Evolutionary conservation across 2,888 invertebrate species (phyloP), one percentile per base, ranked within the genome.

Genomic region (Zaprionus obscuricornis): DNA sequence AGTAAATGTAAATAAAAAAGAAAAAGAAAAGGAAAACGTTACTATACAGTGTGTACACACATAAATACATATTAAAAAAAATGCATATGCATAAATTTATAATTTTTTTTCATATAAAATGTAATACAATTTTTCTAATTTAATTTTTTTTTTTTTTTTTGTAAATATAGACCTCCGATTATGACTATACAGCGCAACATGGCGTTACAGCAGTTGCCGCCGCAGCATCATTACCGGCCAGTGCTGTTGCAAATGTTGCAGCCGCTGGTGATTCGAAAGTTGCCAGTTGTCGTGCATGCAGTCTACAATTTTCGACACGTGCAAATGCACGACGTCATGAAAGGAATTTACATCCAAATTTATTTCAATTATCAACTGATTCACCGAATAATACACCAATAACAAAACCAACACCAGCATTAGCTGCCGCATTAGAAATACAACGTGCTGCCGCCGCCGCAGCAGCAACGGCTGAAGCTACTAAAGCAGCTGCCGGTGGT

Each of bases 291-390:
- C 88, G 90, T 16, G 88, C 90, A 4, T 90, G 90, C 55, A 89
- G 90, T 60, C 73, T 90, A 29, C 88, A 89, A 54, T 90, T 90
- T 57, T 90, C 90, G 8, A 90, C 90, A 26, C 86, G 90, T 1
- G 90, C 90, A 43, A 90, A 90, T 75, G 90, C 90, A 6, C 87
- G 90, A 14, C 89, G 90, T 0, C 90, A 90, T 40, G 90, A 90
- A 50, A 89, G 90, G 22, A 90, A 90, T 63, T 73, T 90, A 52
- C 90, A 90, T 69, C 89, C 89, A n/a, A 87, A 88, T 64, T 74
- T 89, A 2, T 89, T 89, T 24, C 84, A 85, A 34, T 27, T 87
- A 8, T 74, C 82, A 18, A 74, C 85, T 4, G 70, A 85, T 37
- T 78, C 86, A 33, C 71, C 86, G 7, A 86, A 85, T 39, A 85